phyloP scores from a whole-genome alignment of 2,113 vertebrate genomes.

The Theristicus caerulescens region DNA sequence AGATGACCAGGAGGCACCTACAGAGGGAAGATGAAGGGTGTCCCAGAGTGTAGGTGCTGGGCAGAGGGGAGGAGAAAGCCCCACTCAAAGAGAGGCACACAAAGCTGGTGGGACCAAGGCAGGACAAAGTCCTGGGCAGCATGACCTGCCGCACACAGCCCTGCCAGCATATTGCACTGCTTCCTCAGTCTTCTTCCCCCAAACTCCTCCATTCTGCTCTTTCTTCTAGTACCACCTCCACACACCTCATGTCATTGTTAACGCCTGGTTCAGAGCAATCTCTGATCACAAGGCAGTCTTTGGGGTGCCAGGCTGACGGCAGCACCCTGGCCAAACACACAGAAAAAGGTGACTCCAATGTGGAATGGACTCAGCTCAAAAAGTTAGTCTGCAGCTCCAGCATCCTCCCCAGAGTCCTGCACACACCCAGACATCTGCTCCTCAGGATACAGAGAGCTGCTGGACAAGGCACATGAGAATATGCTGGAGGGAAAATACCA shows the following conservation, averaged over 20 bases:
- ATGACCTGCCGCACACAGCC: accelerated
- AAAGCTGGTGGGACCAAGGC: background rate
- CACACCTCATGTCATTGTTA: background rate
- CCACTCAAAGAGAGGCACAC: background rate
- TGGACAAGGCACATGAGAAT: slow-evolving; percentile 7
- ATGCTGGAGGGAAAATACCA: slow-evolving; percentile 55
- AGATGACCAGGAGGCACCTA: background rate
- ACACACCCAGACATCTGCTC: background rate
- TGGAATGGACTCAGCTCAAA: background rate
- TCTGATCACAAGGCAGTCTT: background rate
- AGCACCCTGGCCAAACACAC: background rate
- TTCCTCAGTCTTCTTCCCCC: background rate
- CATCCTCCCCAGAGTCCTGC: background rate
- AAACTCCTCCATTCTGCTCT: background rate
- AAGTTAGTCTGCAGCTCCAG: background rate
- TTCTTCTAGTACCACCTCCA: background rate
- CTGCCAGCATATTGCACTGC: accelerated
- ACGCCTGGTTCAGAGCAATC: background rate
- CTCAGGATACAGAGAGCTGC: background rate
- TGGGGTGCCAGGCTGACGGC: background rate
- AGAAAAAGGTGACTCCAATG: background rate
- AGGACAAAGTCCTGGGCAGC: background rate
- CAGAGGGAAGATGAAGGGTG: accelerated
- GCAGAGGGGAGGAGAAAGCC: background rate
- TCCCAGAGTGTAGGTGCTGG: background rate